A percentile compares a stretch with the other conserved stretches of the same genome.
Evolutionary conservation across 37 sponge, comb jelly and placozoan species (phyloP).

Genomic region (Hexactinellida sp.): DNA sequence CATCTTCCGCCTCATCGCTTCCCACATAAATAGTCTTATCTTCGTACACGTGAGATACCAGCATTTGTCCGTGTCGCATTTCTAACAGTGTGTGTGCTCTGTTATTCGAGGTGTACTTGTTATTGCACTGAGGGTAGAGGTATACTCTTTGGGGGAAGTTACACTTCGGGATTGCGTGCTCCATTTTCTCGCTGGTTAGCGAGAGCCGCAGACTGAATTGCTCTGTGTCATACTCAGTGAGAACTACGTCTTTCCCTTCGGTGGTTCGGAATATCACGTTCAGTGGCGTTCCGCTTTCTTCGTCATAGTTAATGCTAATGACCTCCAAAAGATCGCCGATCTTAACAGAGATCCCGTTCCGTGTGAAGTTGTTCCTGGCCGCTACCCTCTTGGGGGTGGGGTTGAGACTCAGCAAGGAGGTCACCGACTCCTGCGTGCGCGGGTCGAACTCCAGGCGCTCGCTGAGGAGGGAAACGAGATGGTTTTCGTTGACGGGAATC

Average conservation of each 20-base stretch:
- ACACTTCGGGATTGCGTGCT: not conserved
- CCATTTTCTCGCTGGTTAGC: not conserved
- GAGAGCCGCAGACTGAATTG: not conserved
- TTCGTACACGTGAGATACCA: not conserved
- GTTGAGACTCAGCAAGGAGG: not conserved
- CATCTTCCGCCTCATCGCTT: not conserved
- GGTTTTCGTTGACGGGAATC: not conserved
- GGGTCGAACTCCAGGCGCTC: not conserved
- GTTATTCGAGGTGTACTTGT: constrained; percentile 5
- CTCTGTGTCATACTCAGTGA: not conserved
- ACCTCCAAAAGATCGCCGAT: not conserved
- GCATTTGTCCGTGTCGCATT: not conserved
- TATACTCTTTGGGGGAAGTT: constrained; percentile 1
- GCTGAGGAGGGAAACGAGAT: not conserved
- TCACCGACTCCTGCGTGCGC: not conserved
- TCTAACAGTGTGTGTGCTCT: not conserved
- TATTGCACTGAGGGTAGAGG: not conserved
- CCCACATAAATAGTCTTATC: not conserved
- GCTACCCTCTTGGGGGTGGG: not conserved
- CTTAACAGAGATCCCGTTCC: not conserved
- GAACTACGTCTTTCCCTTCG: not conserved
- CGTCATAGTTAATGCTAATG: not conserved
- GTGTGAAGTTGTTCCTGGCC: not conserved
- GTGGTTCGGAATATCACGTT: not conserved
- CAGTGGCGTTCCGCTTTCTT: not conserved